These are phyloP conservation scores for Etia nguti DNA, from an alignment of 2,113 vertebrate species.

Conservation along the genomic window DNA sequence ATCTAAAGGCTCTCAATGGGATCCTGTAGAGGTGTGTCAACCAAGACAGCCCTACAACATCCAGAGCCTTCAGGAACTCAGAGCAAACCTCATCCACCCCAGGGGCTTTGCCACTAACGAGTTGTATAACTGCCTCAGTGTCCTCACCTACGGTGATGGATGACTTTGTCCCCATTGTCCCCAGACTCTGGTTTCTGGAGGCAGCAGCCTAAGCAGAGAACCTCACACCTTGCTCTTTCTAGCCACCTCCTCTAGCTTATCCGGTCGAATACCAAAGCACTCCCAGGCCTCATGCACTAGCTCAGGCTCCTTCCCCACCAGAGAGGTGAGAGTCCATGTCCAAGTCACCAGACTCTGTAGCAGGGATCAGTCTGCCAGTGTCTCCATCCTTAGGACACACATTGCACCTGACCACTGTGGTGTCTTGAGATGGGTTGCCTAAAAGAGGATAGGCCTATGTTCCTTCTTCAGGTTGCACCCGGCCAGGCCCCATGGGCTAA, in stretches of 20 bases:
- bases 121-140: neutral
- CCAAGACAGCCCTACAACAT: neutral
- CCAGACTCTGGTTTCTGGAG: neutral
- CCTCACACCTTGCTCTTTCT: neutral
- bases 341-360: accelerated
- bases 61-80: neutral
- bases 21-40: neutral
- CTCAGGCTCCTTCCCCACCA: neutral
- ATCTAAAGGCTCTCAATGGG: neutral
- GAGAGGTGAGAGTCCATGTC: neutral
- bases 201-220: neutral
- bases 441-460: neutral
- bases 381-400: accelerated
- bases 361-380: neutral
- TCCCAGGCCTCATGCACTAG: neutral
- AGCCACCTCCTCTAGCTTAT: accelerated
- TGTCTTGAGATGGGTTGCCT: neutral
- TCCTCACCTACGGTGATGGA: neutral
- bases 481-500: neutral
- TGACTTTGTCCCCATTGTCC: neutral
- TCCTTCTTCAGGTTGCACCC: neutral
- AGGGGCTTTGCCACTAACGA: neutral
- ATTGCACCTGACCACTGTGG: neutral
- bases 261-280: accelerated
- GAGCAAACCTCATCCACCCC: neutral